Evolutionary conservation across 2,888 invertebrate species (phyloP), one percentile per base, ranked within the genome.

Genomic region (Apantesis nais): DNA sequence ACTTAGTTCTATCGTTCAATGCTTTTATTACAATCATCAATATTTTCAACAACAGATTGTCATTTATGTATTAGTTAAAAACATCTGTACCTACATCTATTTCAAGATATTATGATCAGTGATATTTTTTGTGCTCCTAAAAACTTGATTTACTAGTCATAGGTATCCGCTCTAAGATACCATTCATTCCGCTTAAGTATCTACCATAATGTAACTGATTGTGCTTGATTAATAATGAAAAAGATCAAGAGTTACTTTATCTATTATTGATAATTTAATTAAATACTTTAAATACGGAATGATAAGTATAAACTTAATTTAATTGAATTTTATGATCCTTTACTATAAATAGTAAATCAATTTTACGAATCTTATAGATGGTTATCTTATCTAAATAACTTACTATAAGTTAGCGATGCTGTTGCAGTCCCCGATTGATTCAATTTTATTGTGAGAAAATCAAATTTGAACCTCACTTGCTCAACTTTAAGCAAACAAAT

Each of bases 401-500:
- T 29, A 58, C 58, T 29, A 29, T 58, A 29, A 58, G 16, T 29
- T 29, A 29, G 29, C 16, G 14, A 7, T 58, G 58, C 16, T 44
- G 0, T 1, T 58, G 58, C 14, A 29, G 29, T 58, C 58, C 29
- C 58, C 7, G 58, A 25, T 29, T 58, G 29, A 4, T 7, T 16
- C 11, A 34, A 68, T 48, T 14, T 68, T 37, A 48, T 22, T 44
- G 34, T 63, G 64, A 62, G 61, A 65, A 74, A 71, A 80, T 79
- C 74, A 79, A 79, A 78, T 73, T 62, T 68, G 68, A 75, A 79
- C 79, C 77, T 74, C 74, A 83, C 81, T 78, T 74, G 78, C 79
- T 76, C 77, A 81, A 82, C 75, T 80, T 76, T 80, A 74, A 78
- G 76, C 82, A 84, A 85, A 88, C 87, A 86, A 84, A 86, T 83